phyloP scores from a whole-genome alignment of 1,140 invertebrate genomes.

The Pseudomyrmex gracilis region DNA sequence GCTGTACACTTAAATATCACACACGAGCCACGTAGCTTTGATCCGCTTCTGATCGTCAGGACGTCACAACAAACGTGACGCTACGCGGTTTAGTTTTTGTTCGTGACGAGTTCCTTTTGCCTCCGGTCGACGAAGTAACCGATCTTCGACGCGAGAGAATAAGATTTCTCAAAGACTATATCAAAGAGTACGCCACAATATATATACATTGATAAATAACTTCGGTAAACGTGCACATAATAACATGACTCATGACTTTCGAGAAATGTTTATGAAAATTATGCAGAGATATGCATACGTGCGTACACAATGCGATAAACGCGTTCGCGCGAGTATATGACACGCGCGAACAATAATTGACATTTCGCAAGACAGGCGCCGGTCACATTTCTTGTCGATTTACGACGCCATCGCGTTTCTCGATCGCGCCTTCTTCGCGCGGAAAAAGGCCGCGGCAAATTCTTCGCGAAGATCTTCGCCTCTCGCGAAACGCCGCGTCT shows the following conservation, averaged over 20 bases:
- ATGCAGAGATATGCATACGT: constrained; percentile 12
- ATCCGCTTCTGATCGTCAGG: too few species aligned
- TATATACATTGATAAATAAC: background rate
- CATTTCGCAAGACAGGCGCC: constrained; percentile 17
- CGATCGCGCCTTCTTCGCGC: background rate
- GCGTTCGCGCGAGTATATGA: constrained; percentile 21
- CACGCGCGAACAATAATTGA: background rate
- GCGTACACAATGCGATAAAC: background rate
- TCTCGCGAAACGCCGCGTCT: constrained; percentile 38
- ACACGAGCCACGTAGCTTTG: too few species aligned
- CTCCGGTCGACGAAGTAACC: too few species aligned
- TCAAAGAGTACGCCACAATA: too few species aligned
- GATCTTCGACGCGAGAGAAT: too few species aligned
- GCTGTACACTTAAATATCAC: too few species aligned
- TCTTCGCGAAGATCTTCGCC: constrained; percentile 24
- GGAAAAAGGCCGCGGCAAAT: background rate
- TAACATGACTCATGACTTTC: background rate
- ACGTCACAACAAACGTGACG: too few species aligned
- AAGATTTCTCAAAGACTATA: too few species aligned
- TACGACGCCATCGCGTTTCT: background rate
- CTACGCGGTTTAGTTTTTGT: too few species aligned
- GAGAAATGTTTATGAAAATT: constrained; percentile 37
- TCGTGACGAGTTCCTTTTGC: too few species aligned
- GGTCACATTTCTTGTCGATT: constrained; percentile 36
- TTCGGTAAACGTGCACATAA: background rate